phyloP scores from a whole-genome alignment of 2,113 vertebrate genomes.

The Mugil cephalus region DNA sequence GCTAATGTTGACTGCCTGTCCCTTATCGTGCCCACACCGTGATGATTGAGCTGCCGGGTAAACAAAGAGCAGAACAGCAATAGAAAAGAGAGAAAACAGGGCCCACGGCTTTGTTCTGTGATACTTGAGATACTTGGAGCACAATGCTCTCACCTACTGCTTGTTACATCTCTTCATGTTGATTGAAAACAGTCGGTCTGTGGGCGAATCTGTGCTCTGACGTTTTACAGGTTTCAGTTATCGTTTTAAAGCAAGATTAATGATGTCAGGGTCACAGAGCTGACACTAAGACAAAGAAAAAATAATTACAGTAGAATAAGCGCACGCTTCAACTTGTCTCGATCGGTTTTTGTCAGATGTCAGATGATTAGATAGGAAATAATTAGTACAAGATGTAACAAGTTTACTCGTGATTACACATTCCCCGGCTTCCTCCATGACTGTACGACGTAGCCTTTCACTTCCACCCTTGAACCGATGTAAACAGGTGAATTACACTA shows the following conservation, averaged over 20 bases:
- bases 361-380: no score
- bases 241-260: neutral
- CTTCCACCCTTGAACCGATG: no score
- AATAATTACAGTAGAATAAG: no score
- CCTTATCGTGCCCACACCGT: conserved; percentile 59
- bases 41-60: conserved; percentile 57
- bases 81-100: conserved; percentile 42
- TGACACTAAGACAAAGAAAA: no score
- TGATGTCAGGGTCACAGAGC: no score
- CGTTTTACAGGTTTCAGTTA: neutral
- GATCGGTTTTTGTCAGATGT: no score
- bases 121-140: conserved; percentile 23
- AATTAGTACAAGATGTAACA: no score
- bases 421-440: no score
- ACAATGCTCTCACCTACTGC: conserved; percentile 5
- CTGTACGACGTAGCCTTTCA: no score
- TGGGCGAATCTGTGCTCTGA: neutral
- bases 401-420: no score
- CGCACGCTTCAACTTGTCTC: no score
- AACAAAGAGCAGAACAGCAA: conserved; percentile 56
- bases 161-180: neutral
- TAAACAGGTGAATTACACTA: no score
- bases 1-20: conserved; percentile 62
- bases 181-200: neutral
- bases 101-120: conserved; percentile 34